A percentile compares a stretch with the other conserved stretches of the same genome.
These are phyloP conservation scores for Lucifuga dentata DNA, from an alignment of 2,113 vertebrate genomes.

Conservation along the genomic window DNA sequence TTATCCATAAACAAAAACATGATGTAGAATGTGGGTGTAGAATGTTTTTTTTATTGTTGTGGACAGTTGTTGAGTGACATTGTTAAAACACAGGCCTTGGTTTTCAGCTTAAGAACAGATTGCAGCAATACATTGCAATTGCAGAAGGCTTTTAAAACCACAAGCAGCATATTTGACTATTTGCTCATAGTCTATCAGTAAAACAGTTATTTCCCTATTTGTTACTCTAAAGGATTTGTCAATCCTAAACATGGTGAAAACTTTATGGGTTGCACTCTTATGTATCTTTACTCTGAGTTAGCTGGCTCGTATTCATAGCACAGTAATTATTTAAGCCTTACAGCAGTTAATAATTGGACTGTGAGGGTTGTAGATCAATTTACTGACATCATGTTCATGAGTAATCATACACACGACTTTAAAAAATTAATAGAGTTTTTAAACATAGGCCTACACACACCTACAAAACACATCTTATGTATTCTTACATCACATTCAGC, in stretches of 20 bases:
- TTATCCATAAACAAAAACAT: constrained; percentile 40
- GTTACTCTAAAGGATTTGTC: constrained; percentile 14
- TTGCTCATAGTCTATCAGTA: not conserved
- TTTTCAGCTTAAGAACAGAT: constrained; percentile 29
- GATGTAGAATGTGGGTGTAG: constrained; percentile 4
- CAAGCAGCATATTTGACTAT: not conserved
- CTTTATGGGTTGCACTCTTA: too few species aligned
- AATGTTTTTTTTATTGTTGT: constrained; percentile 24
- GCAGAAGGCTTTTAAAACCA: constrained; percentile 32
- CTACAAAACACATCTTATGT: not conserved
- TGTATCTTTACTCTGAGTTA: constrained; percentile 53
- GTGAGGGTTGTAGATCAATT: too few species aligned
- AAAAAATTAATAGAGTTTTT: not conserved
- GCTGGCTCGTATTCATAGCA: constrained; percentile 43
- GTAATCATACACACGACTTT: constrained; percentile 22
- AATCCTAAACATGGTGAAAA: constrained; percentile 9
- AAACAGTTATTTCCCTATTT: constrained; percentile 1
- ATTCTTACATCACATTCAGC: constrained; percentile 39
- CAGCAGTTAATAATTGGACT: too few species aligned
- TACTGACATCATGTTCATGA: constrained; percentile 39
- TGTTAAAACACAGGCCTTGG: constrained; percentile 41
- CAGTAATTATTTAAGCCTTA: not conserved
- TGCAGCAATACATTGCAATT: constrained; percentile 27
- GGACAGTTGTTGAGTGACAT: constrained; percentile 24
- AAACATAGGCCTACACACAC: not conserved